A percentile compares a stretch with the other conserved stretches of the same genome.
phyloP scores from a whole-genome alignment of 2,113 vertebrate species.

The Elanoides forficatus region DNA sequence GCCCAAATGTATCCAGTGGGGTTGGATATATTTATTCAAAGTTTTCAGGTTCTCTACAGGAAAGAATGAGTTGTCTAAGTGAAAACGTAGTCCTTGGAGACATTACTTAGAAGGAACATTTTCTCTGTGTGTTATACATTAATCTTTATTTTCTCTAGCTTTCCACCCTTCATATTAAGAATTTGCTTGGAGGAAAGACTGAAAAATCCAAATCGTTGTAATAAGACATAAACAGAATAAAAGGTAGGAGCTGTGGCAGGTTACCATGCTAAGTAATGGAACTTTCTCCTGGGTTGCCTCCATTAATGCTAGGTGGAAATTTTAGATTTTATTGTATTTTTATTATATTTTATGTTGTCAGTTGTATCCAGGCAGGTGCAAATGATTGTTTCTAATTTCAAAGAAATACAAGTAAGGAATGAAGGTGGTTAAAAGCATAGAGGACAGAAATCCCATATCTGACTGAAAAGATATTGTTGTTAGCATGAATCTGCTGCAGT shows the following conservation, averaged over 20 bases:
- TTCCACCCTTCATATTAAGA: neutral
- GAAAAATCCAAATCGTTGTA: neutral
- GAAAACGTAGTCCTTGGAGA: neutral
- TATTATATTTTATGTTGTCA: neutral
- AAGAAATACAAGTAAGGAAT: neutral
- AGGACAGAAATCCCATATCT: too few species aligned
- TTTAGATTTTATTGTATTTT: neutral
- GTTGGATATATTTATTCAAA: conserved; percentile 61
- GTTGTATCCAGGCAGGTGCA: neutral
- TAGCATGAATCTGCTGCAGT: neutral
- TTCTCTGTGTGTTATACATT: neutral
- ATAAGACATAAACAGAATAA: neutral
- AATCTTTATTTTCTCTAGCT: neutral
- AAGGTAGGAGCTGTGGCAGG: neutral
- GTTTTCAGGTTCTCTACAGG: conserved; percentile 23
- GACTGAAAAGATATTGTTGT: rapidly evolving
- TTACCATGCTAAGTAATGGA: neutral
- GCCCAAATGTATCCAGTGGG: conserved; percentile 51
- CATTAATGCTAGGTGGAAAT: neutral
- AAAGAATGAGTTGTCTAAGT: neutral
- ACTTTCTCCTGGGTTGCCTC: neutral
- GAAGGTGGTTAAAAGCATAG: neutral
- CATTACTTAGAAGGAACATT: neutral
- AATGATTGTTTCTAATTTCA: neutral
- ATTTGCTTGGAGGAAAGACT: neutral